phyloP scores from a whole-genome alignment of 2,888 invertebrate species.

The Bursaphelenchus okinawaensis region DNA sequence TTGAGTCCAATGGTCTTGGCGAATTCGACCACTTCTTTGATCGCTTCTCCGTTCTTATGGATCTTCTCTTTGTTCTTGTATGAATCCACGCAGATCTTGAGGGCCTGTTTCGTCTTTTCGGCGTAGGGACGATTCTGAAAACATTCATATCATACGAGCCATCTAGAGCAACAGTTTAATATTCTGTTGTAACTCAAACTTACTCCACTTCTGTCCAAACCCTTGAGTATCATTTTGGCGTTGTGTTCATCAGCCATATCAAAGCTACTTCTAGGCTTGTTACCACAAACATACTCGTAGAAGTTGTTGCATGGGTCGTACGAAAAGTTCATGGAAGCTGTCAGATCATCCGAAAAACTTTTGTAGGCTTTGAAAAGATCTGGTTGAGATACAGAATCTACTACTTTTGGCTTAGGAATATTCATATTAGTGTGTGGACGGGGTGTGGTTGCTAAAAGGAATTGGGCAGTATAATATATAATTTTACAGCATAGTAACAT shows the following conservation, averaged over 20 bases:
- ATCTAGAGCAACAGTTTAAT: too few relatives aligned
- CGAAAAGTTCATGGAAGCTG: constrained; percentile 25
- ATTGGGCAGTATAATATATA: not conserved
- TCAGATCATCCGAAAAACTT: constrained; percentile 14
- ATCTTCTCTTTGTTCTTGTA: not conserved
- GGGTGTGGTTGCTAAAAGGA: not conserved
- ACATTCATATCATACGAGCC: too few relatives aligned
- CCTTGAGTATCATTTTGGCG: not conserved
- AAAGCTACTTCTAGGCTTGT: constrained; percentile 20
- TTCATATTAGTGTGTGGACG: not conserved
- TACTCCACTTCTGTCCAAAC: not conserved
- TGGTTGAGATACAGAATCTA: not conserved
- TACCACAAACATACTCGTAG: constrained; percentile 43
- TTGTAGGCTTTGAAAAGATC: constrained; percentile 11
- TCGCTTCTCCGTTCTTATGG: not conserved
- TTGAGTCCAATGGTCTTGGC: too few relatives aligned
- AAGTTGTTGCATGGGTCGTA: constrained; percentile 47
- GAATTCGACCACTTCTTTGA: not conserved
- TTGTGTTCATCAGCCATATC: not conserved
- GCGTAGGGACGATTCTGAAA: not conserved
- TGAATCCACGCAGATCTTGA: not conserved
- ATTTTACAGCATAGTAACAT: too few relatives aligned
- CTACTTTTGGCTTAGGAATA: not conserved
- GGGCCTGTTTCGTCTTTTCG: not conserved
- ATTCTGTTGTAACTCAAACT: too few relatives aligned